Base-by-base conservation (phyloP, 2,797 vertebrate genomes). In the Phataginus tetradactyla region DNA sequence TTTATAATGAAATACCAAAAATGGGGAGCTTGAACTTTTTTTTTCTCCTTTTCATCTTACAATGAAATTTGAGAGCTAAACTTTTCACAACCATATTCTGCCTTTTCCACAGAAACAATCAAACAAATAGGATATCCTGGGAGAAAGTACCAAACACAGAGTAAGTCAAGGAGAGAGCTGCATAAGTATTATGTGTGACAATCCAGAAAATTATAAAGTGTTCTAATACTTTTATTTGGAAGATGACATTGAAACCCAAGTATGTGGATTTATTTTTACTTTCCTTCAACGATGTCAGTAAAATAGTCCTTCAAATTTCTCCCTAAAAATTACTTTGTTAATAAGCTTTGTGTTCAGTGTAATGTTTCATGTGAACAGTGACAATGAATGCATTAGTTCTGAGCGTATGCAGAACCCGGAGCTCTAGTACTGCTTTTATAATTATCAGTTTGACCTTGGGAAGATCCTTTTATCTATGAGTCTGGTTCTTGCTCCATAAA, bases 1-100 rank as follows among this genome's bases (percentile, higher is more conserved):
- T 68, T 86, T 92, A 95, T 34, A 93, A 79, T n/a, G 8, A 96
- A 95, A 90, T 27, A 42, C 18, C 45, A 88, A 96, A 68, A 93
- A 77, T 2, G 20, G 23, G 7, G 1, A 90, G 21, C 39, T 92
- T 81, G 9, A 92, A 85, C 88, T 75, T 90, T 25, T 71, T 68
- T 63, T 51, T 39, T 72, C 39, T 69, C 45, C 79, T 87, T 83
- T 63, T 45, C 66, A 79, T 64, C 55, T 86, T 66, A 83, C 25
- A 78, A 85, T 83, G 39, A 86, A 51, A 80, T 83, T 86, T 80
- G 59, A 80, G 32, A 75, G 14, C 23, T 78, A 66, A 89, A 87
- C 23, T 21, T 95, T 13, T 85, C 91, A 78, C 18, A 91, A 87
- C 27, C 21, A 84, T 45, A 45, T 39, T 63, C 10, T 71, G 39